Base-by-base conservation (phyloP, 2,797 vertebrate species). In the Moxostoma hubbsi region DNA sequence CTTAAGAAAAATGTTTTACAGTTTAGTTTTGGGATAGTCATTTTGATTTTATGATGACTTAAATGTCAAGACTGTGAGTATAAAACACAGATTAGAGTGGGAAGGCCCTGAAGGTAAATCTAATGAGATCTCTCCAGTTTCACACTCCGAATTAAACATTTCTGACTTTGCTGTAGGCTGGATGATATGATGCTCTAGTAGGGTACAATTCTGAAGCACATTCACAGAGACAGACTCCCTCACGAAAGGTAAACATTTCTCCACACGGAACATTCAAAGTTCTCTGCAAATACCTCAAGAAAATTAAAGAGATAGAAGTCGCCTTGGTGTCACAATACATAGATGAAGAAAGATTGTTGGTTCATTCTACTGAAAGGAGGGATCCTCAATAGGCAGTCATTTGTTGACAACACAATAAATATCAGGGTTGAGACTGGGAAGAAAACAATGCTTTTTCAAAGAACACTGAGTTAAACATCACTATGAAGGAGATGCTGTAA, bases 201-300 rank as follows among this genome's bases (percentile, higher is more conserved):
- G 24, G 24, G 24, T 24, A 24, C 24, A 24, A 24, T 24, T 24
- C 24, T 24, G 24, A 24, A 24, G 24, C 18, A 36, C 16, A 36
- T 45, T 74, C 50, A 45, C 18, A 50, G 71, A 62, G 12, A 62
- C 18, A 50, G 18, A 73, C 45, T 18, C 4, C 5, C 11, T 24
- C 18, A 49, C 1, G 5, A 16, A 59, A 24, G 11, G 45, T 24
- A 59, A 59, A 47, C 9, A 45, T 12, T 64, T 9, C n/a, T 75
- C 9, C 13, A 64, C 36, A 45, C 4, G 0, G 13, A 74, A 63
- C 72, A 74, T 43, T 63, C 43, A 63, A 73, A 72, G 54, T 72
- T 58, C 45, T 49, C 6, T 4, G 58, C 54, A 72, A 53, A 50
- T 12, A 11, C 2, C 12, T 51, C 12, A 24, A 43, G 58, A 51